Conservation (phyloP, 2,888 invertebrate genomes). For the Elaeidobius kamerunicus region DNA sequence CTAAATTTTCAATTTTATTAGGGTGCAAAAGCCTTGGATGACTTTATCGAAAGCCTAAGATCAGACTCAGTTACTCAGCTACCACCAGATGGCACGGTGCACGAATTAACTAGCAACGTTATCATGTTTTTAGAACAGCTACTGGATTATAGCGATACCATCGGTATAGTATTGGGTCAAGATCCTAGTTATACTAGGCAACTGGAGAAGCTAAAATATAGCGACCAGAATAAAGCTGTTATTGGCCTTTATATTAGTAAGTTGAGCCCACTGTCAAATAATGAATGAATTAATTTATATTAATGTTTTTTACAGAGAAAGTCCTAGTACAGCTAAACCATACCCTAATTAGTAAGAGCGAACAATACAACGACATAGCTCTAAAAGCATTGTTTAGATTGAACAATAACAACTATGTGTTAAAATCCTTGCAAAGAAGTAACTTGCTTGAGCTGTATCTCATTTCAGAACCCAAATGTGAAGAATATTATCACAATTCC, state of each 20-base stretch:
- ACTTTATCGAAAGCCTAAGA: conserved; percentile 86
- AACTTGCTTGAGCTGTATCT: conserved; percentile 78
- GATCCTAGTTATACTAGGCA: conserved; percentile 58
- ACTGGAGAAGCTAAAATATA: conserved; percentile 52
- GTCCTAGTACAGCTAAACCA: conserved; percentile 87
- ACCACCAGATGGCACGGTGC: conserved; percentile 97
- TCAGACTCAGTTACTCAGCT: conserved; percentile 74
- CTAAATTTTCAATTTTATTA: conserved; percentile 53
- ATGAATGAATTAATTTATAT: background rate
- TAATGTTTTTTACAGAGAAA: conserved; percentile 61
- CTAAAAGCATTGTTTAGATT: conserved; percentile 86
- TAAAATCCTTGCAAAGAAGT: conserved; percentile 87
- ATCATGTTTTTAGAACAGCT: conserved; percentile 89
- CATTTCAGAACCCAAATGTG: conserved; percentile 81
- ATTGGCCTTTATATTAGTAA: conserved; percentile 81
- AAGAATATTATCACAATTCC: conserved; percentile 81
- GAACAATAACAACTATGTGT: conserved; percentile 92
- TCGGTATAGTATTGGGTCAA: conserved; percentile 64
- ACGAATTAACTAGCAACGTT: conserved; percentile 92
- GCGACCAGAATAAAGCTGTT: conserved; percentile 61
- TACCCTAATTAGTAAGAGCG: conserved; percentile 86
- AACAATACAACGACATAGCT: conserved; percentile 83
- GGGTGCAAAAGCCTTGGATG: conserved; percentile 88
- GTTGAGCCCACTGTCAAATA: conserved; percentile 12
- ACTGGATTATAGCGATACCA: conserved; percentile 72